Evolutionary conservation across 2,888 invertebrate species (phyloP).

Genomic region (Noctua comes): DNA sequence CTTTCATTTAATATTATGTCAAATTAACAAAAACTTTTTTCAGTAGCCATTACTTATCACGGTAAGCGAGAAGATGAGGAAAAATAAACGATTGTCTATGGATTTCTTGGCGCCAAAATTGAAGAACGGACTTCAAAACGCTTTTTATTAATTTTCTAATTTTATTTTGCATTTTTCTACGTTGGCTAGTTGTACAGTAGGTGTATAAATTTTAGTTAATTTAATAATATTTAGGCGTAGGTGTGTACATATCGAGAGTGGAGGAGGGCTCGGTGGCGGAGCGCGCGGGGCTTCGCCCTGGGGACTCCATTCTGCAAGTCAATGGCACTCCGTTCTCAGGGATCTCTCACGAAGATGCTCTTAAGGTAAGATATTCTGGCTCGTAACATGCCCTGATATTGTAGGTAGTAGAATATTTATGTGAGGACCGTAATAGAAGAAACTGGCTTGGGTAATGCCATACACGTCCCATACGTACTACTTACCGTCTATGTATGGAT

Average conservation of each 20-base stretch:
- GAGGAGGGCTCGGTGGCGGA: slow-evolving; percentile 97
- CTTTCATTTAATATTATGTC: neutral
- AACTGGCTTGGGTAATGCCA: neutral
- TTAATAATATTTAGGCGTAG: slow-evolving; percentile 92
- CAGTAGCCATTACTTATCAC: slow-evolving; percentile 18
- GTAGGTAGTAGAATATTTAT: slow-evolving; percentile 24
- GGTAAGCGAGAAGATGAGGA: slow-evolving; percentile 22
- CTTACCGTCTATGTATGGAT: neutral
- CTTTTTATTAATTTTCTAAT: slow-evolving; percentile 43
- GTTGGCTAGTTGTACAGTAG: slow-evolving; percentile 63
- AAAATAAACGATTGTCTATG: slow-evolving; percentile 30
- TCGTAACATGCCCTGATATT: slow-evolving; percentile 24
- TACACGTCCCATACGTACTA: neutral
- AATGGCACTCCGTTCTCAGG: slow-evolving; percentile 98
- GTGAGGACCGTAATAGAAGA: slow-evolving; percentile 11
- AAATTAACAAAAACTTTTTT: slow-evolving; percentile 30
- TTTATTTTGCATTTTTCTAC: slow-evolving; percentile 54
- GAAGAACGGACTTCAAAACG: slow-evolving; percentile 40
- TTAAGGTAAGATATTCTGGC: slow-evolving; percentile 92
- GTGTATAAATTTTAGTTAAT: slow-evolving; percentile 66
- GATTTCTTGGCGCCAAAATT: slow-evolving; percentile 47
- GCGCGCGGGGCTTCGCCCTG: slow-evolving; percentile 96
- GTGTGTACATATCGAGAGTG: slow-evolving; percentile 97
- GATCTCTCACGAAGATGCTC: slow-evolving; percentile 97
- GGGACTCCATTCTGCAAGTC: slow-evolving; percentile 98